A percentile compares a stretch with the other conserved stretches of the same genome.
Conservation (phyloP, 2,888 invertebrate genomes). For the Allolobophora icterica region DNA sequence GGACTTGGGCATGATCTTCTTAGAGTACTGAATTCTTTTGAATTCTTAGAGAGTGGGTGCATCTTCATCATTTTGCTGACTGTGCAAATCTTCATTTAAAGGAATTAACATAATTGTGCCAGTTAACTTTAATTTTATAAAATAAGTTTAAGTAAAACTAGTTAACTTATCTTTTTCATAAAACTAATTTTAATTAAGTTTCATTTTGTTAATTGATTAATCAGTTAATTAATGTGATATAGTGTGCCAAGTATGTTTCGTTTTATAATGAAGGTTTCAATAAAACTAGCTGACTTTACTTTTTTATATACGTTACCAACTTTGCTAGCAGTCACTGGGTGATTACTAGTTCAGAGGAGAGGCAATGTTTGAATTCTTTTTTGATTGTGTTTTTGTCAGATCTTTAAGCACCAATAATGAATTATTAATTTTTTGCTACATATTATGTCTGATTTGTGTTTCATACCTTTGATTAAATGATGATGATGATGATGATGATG, state of each 20-base stretch:
- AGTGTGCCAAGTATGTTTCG: no score
- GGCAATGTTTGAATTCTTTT: not conserved
- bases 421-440: not conserved
- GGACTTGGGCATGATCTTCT: not conserved
- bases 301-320: not conserved
- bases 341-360: not conserved
- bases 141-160: not conserved
- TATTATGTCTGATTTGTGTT: not conserved
- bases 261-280: not conserved
- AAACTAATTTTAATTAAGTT: not conserved
- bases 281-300: not conserved
- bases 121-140: not conserved
- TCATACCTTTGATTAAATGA: not conserved
- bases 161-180: not conserved
- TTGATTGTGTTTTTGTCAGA: not conserved
- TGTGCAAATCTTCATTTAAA: not conserved
- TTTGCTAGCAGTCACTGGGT: no score
- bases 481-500: not conserved
- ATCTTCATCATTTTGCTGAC: not conserved
- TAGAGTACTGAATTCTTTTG: not conserved
- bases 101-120: not conserved
- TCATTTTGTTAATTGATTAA: not conserved
- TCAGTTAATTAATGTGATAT: no score
- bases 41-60: not conserved
- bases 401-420: not conserved